Evolutionary conservation across 2,797 vertebrate genomes (phyloP), one percentile per base, ranked within the genome.

Genomic region (Gambelia wislizenii): DNA sequence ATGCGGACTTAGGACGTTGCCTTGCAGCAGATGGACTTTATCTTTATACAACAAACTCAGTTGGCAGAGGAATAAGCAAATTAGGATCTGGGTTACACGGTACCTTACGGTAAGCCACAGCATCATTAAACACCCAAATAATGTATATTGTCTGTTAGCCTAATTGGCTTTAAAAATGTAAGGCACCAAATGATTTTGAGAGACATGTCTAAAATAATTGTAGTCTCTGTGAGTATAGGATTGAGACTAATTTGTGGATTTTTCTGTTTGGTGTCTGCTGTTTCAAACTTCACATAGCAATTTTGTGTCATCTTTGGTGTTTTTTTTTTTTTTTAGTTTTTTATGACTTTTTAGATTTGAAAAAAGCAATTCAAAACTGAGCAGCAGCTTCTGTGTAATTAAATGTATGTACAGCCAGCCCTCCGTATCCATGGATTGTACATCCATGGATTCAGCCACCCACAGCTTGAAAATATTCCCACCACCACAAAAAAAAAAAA

Each of bases 11-110:
- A 82, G 98, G 99, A 36, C 98, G 99, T 96, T 99, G 98, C 95
- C 98, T 99, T 79, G 98, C 98, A 90, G 98, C 98, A 89, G 99
- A 99, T 49, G 99, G 99, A 14, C 98, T 98, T 93, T 99, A 99
- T 97, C 98, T 99, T 91, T 99, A 99, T 86, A 99, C 99, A 18
- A 99, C 98, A 81, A 99, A 99, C 96, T 99, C 98, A 25, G 98
- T 98, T 94, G 99, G 99, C 96, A 98, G 98, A 97, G 99, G 99
- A 92, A 97, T 99, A 95, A 99, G 99, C 98, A 99, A 99, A 93
- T 95, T 99, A 93, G 99, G 99, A 86, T 99, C 99, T 94, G 99
- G 99, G 93, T 97, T 99, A 95, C 99, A 99, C 14, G 99, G 99
- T 81, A 99, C 99, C 83, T 97, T 99, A 96, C 98, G 99, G 99